Evolutionary conservation across 2,113 vertebrate genomes (phyloP), one percentile per base, ranked within the genome.

Genomic region (Anoplopoma fimbria): DNA sequence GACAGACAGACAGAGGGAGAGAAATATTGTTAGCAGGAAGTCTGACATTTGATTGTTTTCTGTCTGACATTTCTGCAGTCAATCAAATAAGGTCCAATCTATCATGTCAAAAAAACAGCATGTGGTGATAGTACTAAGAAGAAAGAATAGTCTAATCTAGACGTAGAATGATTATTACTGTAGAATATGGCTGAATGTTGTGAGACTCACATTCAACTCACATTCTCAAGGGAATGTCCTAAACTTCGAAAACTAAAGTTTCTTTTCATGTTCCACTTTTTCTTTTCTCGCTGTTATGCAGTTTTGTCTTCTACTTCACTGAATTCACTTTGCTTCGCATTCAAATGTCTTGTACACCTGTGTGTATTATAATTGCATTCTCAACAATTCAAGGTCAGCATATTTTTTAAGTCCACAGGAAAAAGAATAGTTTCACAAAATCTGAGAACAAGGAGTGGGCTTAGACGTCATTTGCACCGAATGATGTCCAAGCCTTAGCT

Each of bases 41-140:
- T 82, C 82, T 91, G 89, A 89, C 90, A 92, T 94, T 93, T 92
- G 69, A 62, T 14, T 75, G 61, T 79, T 85, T 82, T 89, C 82
- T 81, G 40, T 75, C 75, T 92, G 90, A 88, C 87, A 91, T 94
- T 93, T 89, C 83, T 84, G 64, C 68, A 85, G 87, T 84, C 62
- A 89, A 90, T 91, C 91, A 89, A 92, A 88, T 81, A 90, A 80
- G 57, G 68, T 78, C 75, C 76, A 84, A 81, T 88, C 80, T 86
- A 82, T 86, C 91, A 76, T 85, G 57, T 34, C 27, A 62, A 77
- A 84, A 51, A 55, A 69, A 27, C 83, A 79, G 79, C 31, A 29
- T 69, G 51, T 40, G n/a, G 65, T 71, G 42, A 82, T 79, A 74
- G 53, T 58, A 33, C 33, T 12, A 36, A 31, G 25, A 53, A 31